phyloP scores from a whole-genome alignment of 2,888 invertebrate species.

The Hipparchia sbordonii region DNA sequence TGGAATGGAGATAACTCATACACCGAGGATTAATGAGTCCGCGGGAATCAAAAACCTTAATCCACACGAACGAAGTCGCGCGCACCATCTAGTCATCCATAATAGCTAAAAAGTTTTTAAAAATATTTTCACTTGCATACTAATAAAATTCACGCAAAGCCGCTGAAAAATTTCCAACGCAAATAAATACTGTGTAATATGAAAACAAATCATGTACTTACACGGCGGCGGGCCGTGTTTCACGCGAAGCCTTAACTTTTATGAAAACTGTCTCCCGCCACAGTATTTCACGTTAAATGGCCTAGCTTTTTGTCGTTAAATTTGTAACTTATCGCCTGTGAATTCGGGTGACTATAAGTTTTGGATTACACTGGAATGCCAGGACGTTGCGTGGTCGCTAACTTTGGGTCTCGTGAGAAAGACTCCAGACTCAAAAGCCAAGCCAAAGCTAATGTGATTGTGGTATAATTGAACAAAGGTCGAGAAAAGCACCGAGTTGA shows the following conservation, averaged over 20 bases:
- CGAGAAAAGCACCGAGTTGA: no score
- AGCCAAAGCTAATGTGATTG: no score
- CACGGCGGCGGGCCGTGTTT: slow-evolving; percentile 43
- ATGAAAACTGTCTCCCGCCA: slow-evolving; percentile 63
- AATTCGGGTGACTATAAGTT: slow-evolving; percentile 36
- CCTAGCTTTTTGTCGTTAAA: slow-evolving; percentile 71
- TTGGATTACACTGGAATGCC: not conserved
- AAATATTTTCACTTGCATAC: slow-evolving; percentile 5
- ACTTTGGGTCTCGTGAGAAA: no score
- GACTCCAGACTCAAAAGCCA: no score
- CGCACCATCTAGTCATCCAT: not conserved
- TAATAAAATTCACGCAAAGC: slow-evolving; percentile 22
- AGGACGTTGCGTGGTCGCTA: not conserved
- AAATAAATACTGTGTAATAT: slow-evolving; percentile 39
- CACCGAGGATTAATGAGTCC: no score
- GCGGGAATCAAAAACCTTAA: no score
- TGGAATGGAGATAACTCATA: no score
- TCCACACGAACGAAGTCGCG: no score
- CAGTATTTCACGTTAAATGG: slow-evolving; percentile 75
- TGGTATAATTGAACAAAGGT: no score
- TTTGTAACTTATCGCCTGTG: slow-evolving; percentile 67
- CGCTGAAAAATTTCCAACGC: slow-evolving; percentile 34
- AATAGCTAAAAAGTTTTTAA: not conserved
- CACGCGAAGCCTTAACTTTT: slow-evolving; percentile 60
- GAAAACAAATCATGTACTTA: slow-evolving; percentile 46